Percentiles rank a stretch among this genome's conserved stretches.
These are phyloP conservation scores for Leptopilina clavipes DNA, from an alignment of 1,140 invertebrate species.

Conservation along the genomic window DNA sequence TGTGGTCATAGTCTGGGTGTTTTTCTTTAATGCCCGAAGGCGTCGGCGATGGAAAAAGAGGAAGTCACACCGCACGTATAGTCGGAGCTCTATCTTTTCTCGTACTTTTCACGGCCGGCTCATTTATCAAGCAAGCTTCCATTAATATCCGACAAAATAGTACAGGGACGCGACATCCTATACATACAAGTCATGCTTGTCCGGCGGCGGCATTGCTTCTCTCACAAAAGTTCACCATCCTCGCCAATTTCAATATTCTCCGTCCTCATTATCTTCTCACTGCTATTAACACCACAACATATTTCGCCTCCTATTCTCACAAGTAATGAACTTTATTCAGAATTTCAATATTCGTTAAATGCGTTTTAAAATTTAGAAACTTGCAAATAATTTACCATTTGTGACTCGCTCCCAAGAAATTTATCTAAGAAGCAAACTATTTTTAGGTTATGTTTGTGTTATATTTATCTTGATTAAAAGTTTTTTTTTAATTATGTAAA, in stretches of 20 bases:
- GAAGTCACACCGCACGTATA: conserved; percentile 24
- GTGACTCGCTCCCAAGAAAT: too few species aligned
- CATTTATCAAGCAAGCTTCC: conserved; percentile 62
- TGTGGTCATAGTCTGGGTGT: conserved; percentile 42
- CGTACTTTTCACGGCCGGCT: conserved; percentile 54
- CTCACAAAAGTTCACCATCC: conserved; percentile 14
- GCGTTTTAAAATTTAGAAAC: neutral
- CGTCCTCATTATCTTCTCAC: neutral
- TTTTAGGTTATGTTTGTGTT: too few species aligned
- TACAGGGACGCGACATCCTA: conserved; percentile 55
- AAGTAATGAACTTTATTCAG: neutral
- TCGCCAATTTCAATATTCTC: conserved; percentile 1
- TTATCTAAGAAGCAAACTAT: too few species aligned
- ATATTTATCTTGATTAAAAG: too few species aligned
- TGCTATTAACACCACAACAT: neutral
- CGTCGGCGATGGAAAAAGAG: conserved; percentile 42
- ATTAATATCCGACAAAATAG: conserved; percentile 66
- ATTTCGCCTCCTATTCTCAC: neutral
- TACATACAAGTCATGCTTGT: conserved; percentile 57
- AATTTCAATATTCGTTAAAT: neutral
- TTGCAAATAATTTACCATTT: neutral
- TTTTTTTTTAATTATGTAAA: too few species aligned
- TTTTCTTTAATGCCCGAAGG: conserved; percentile 53
- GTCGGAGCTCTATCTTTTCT: conserved; percentile 52
- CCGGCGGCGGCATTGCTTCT: conserved; percentile 12